phyloP scores from a whole-genome alignment of 2,113 vertebrate species.

The Leucosticte australis region DNA sequence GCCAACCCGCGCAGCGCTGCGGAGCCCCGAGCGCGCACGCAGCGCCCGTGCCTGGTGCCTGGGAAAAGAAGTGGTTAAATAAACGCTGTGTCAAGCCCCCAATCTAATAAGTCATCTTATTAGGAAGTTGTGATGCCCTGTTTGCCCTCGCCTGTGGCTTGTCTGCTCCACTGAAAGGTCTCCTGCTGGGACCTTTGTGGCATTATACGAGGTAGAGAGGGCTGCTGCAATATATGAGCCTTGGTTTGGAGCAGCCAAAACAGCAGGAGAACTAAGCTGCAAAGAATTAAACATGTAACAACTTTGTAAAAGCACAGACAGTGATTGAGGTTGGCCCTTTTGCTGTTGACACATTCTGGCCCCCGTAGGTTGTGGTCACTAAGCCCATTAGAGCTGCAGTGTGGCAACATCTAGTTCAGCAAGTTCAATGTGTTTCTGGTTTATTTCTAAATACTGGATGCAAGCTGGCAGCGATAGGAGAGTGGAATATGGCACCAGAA shows the following conservation, averaged over 20 bases:
- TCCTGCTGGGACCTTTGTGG: constrained; percentile 60
- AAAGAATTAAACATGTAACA: constrained; percentile 77
- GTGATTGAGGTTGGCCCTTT: constrained; percentile 68
- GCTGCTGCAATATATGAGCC: constrained; percentile 63
- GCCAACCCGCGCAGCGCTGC: not conserved
- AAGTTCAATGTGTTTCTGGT: constrained; percentile 77
- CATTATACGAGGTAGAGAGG: constrained; percentile 47
- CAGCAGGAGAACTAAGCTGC: constrained; percentile 72
- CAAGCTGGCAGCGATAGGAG: constrained; percentile 42
- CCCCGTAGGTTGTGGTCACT: constrained; percentile 76
- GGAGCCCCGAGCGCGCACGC: not conserved
- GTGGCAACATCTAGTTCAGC: constrained; percentile 73
- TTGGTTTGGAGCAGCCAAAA: constrained; percentile 59
- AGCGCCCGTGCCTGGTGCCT: not conserved
- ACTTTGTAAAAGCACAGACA: constrained; percentile 72
- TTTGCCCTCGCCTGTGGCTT: constrained; percentile 64
- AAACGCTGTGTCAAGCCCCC: constrained; percentile 51
- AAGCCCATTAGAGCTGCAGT: constrained; percentile 72
- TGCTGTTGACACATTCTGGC: constrained; percentile 76
- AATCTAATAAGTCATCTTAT: constrained; percentile 62
- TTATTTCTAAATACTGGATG: constrained; percentile 72
- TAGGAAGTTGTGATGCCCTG: constrained; percentile 68
- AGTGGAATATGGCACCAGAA: constrained; percentile 47
- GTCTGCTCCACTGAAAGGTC: constrained; percentile 66
- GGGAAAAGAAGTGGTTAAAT: constrained; percentile 65